Base-by-base conservation (phyloP, 1,140 invertebrate species). In the Harpegnathos saltator region DNA sequence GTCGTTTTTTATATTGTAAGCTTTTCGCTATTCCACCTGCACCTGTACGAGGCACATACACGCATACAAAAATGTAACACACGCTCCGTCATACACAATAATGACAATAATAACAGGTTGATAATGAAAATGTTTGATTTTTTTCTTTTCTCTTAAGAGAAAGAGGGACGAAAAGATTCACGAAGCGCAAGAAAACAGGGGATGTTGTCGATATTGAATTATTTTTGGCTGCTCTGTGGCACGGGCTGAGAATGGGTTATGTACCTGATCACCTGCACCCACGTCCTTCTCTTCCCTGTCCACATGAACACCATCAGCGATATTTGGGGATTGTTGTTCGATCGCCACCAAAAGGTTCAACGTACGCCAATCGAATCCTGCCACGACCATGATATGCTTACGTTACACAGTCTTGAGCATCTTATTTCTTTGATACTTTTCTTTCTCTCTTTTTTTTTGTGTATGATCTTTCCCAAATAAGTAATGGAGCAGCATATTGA, bases 251-350 rank as follows among this genome's bases (percentile, higher is more conserved):
- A 93, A 94, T 93, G 87, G 86, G 84, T 92, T 93, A 93, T 95
- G 94, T 97, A 98, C 98, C 97, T 99, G 99, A 96, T 99, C 99
- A 96, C 99, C 99, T 93, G 99, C 99, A 94, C 99, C 99, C 94
- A 99, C 97, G 94, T 99, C 98, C 91, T 97, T 97, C 92, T 99
- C 98, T 90, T 97, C 95, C 94, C 97, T 97, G 95, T 98, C 96
- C 86, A 96, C 94, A 95, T 99, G 98, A 48, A 99, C 99, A 91
- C 99, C 99, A 92, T 97, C 96, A 72, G 99, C 99, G 95, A 99
- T 99, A 95, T 99, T 97, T 84, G 98, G 97, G 90, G 97, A 98
- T 95, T 99, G 99, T 95, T 99, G 97, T 95, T 99, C 99, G 93
- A 99, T 95, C 84, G 99, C 98, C 94, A 99, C 97, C 94, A 99